Conservation (phyloP, 2,888 invertebrate genomes). For the Chironomus tentans region DNA sequence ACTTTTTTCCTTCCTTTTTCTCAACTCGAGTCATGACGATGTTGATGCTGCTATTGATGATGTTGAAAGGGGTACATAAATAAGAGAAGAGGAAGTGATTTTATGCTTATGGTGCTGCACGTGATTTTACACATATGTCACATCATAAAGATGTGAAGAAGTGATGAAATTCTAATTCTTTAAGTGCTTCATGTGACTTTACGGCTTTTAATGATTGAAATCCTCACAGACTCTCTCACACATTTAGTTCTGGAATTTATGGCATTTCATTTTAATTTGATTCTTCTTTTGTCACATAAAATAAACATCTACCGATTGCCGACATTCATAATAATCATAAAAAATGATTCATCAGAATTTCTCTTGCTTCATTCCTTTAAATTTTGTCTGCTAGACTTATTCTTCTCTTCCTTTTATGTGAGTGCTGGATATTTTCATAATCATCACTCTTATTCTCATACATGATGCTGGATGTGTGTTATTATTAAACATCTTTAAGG, state of each 20-base stretch:
- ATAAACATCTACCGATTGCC: neutral
- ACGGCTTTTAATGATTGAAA: conserved; percentile 1
- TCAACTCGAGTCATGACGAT: neutral
- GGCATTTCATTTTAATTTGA: conserved; percentile 2
- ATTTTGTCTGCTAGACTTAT: neutral
- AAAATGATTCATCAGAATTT: conserved; percentile 21
- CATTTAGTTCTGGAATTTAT: conserved; percentile 7
- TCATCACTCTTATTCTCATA: neutral
- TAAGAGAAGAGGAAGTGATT: neutral
- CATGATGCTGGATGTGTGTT: neutral
- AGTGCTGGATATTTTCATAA: neutral
- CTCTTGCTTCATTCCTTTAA: neutral
- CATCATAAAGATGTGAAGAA: neutral
- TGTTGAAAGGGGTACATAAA: neutral
- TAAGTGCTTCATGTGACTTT: neutral
- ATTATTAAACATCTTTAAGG: neutral
- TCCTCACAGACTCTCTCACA: conserved; percentile 5
- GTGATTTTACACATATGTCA: neutral
- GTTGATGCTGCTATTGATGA: neutral
- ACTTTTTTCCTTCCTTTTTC: neutral
- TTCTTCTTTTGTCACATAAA: neutral
- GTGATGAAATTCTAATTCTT: neutral
- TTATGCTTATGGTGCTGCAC: neutral
- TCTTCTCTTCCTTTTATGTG: neutral
- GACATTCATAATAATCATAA: conserved; percentile 20